These are phyloP conservation scores for Acromyrmex echinatior DNA, from an alignment of 1,140 invertebrate genomes.

Conservation along the genomic window DNA sequence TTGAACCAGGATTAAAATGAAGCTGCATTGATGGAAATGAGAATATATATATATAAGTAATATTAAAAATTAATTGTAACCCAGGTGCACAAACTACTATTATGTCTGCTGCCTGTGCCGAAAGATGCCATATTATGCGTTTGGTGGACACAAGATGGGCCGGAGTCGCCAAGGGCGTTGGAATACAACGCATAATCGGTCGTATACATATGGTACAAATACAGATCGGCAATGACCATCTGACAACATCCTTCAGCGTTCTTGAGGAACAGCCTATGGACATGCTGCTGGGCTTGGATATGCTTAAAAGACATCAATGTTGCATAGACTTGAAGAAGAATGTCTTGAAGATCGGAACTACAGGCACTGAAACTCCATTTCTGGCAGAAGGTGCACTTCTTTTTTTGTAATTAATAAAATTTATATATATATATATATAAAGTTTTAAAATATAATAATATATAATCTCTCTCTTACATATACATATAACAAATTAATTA, in stretches of 20 bases:
- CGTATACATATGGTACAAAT: constrained; percentile 99
- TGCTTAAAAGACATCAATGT: constrained; percentile 98
- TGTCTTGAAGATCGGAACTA: constrained; percentile 97
- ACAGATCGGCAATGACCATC: constrained; percentile 96
- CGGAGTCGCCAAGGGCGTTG: constrained; percentile 98
- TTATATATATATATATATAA: not conserved
- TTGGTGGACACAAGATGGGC: constrained; percentile 98
- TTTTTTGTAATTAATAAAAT: not conserved
- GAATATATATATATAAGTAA: not conserved
- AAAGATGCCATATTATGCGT: constrained; percentile 98
- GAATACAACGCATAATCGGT: constrained; percentile 97
- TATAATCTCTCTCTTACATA: no score
- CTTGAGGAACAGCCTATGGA: constrained; percentile 99
- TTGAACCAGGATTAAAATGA: no score
- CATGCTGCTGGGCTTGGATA: constrained; percentile 98
- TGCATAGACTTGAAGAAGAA: constrained; percentile 97
- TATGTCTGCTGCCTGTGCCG: constrained; percentile 96
- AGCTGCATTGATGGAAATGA: no score
- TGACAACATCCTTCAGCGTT: constrained; percentile 99
- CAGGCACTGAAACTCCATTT: constrained; percentile 96
- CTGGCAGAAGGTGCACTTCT: constrained; percentile 90
- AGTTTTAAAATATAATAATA: no score
- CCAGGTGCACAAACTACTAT: constrained; percentile 96
- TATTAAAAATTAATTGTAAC: constrained; percentile 16
- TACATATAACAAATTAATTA: no score